Evolutionary conservation across 2,888 invertebrate genomes (phyloP).

Genomic region (Cataglyphis albicans): DNA sequence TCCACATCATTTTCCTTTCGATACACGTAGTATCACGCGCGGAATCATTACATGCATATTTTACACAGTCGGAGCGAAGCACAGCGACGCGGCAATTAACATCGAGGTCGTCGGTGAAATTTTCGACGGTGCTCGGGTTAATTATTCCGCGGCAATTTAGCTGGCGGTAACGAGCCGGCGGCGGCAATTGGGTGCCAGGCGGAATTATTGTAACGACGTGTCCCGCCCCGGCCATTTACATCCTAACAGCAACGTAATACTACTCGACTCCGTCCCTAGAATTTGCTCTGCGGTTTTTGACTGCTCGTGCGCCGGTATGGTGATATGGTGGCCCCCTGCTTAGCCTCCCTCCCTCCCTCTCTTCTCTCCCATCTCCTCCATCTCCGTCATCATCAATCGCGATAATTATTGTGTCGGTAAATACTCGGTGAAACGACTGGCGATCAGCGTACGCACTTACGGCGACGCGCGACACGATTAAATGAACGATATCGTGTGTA

Average conservation of each 20-base stretch:
- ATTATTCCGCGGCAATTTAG: slow-evolving; percentile 56
- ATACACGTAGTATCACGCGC: slow-evolving; percentile 13
- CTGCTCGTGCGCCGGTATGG: slow-evolving; percentile 79
- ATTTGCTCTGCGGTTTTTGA: slow-evolving; percentile 83
- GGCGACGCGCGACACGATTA: slow-evolving; percentile 74
- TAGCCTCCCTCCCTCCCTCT: background rate
- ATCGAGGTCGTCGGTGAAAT: slow-evolving; percentile 53
- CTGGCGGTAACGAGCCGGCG: slow-evolving; percentile 44
- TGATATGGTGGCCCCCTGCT: slow-evolving; percentile 12
- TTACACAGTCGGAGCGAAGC: slow-evolving; percentile 17
- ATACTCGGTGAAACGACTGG: slow-evolving; percentile 76
- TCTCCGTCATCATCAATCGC: slow-evolving; percentile 79
- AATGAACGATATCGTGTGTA: slow-evolving; percentile 67
- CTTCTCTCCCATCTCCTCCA: background rate
- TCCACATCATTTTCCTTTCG: slow-evolving; percentile 1
- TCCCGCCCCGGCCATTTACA: slow-evolving; percentile 49
- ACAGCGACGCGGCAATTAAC: slow-evolving; percentile 50
- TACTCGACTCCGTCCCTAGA: slow-evolving; percentile 78
- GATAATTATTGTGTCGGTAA: slow-evolving; percentile 85
- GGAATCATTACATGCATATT: slow-evolving; percentile 28
- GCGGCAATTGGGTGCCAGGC: slow-evolving; percentile 43
- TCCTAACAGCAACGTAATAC: slow-evolving; percentile 68
- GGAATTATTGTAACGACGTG: slow-evolving; percentile 48
- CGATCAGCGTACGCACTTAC: slow-evolving; percentile 65
- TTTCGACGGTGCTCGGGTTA: slow-evolving; percentile 55